Evolutionary conservation across 2,797 vertebrate genomes (phyloP).

Genomic region (Smutsia gigantea): DNA sequence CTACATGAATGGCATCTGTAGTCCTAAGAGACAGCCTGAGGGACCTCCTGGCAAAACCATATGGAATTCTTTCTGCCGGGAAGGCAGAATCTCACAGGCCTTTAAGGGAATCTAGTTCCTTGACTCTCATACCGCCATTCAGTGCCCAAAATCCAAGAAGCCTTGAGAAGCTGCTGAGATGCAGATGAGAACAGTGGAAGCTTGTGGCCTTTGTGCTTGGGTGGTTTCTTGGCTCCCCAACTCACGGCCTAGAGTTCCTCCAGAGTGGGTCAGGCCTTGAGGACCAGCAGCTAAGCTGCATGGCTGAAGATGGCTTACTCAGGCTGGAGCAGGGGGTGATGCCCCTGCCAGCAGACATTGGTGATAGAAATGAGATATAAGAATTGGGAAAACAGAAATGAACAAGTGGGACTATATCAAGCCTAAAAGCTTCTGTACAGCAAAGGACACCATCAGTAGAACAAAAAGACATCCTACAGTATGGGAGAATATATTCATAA

Average conservation of each 20-base stretch:
- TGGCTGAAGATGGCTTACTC: not conserved
- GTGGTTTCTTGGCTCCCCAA: not conserved
- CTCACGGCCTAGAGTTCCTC: not conserved
- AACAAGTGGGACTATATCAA: too few relatives aligned
- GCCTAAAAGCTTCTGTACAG: too few relatives aligned
- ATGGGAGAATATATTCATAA: too few relatives aligned
- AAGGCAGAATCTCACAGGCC: not conserved
- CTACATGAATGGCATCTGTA: not conserved
- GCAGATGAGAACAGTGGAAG: not conserved
- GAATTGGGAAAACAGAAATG: too few relatives aligned
- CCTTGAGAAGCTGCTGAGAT: not conserved
- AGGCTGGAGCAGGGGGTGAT: not conserved
- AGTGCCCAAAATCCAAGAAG: not conserved
- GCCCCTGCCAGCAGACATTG: not conserved
- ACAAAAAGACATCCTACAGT: too few relatives aligned
- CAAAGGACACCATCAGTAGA: too few relatives aligned
- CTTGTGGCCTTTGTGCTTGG: not conserved
- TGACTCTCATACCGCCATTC: not conserved
- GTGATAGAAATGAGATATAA: not conserved
- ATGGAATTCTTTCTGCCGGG: not conserved
- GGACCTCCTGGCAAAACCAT: not conserved
- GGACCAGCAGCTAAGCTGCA: not conserved
- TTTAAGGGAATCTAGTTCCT: not conserved
- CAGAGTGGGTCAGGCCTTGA: not conserved
- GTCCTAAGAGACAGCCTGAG: not conserved